Conservation (phyloP, 2,888 invertebrate genomes). For the Trissoscelio sp. region DNA sequence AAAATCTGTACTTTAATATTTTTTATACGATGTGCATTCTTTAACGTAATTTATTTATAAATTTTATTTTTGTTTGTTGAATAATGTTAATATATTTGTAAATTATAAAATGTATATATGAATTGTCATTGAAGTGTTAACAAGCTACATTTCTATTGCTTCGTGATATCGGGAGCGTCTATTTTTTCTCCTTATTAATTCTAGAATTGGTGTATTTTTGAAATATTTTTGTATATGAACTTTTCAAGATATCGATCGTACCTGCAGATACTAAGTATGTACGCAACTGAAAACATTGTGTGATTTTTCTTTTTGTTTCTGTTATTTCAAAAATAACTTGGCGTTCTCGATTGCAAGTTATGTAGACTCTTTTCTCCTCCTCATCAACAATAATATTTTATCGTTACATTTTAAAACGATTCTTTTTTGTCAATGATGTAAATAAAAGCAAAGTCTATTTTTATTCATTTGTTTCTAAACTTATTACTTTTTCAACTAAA, state of each 20-base stretch:
- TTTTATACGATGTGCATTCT: conserved; percentile 35
- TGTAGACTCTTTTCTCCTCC: conserved; percentile 41
- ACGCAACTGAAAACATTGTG: conserved; percentile 21
- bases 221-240: conserved; percentile 54
- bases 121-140: conserved; percentile 50
- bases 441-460: not conserved
- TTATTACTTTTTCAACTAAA: too few species aligned
- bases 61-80: conserved; percentile 53
- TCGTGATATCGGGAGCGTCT: conserved; percentile 35
- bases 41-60: conserved; percentile 44
- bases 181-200: too few species aligned
- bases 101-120: conserved; percentile 56
- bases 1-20: conserved; percentile 49
- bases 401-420: conserved; percentile 36
- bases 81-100: conserved; percentile 42
- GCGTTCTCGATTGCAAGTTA: conserved; percentile 24
- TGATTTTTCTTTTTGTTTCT: not conserved
- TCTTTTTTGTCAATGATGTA: conserved; percentile 8
- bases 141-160: conserved; percentile 29
- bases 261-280: conserved; percentile 49
- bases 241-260: conserved; percentile 55
- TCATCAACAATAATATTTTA: conserved; percentile 26
- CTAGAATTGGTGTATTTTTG: too few species aligned
- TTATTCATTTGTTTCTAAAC: too few species aligned
- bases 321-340: not conserved